These are phyloP conservation scores for Cryptotis parvus DNA, from an alignment of 2,113 vertebrate genomes.

Conservation along the genomic window DNA sequence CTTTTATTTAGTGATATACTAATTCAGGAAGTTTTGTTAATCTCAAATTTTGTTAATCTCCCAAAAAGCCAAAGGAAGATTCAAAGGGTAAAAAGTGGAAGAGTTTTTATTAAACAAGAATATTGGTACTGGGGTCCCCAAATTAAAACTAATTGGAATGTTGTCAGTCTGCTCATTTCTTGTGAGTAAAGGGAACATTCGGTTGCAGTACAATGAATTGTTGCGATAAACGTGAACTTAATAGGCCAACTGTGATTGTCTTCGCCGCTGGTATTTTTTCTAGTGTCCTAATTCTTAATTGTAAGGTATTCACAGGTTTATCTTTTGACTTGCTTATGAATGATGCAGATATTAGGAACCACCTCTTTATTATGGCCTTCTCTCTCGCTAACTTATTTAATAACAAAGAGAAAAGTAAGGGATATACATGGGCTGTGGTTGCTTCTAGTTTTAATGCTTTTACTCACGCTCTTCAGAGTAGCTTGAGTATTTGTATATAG, in stretches of 20 bases:
- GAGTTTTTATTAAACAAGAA: not conserved
- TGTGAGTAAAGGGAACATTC: not conserved
- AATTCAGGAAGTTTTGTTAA: not conserved
- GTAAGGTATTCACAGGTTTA: not conserved
- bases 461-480: not conserved
- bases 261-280: not conserved
- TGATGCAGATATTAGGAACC: not conserved
- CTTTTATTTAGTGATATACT: not conserved
- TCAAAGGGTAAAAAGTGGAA: not conserved
- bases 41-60: not conserved
- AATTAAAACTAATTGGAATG: not conserved
- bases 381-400: not conserved
- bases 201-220: no score
- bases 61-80: not conserved
- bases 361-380: not conserved
- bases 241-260: not conserved
- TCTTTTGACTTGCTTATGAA: not conserved
- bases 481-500: not conserved
- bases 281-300: not conserved
- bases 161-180: not conserved
- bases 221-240: no score
- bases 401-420: not conserved
- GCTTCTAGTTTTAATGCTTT: not conserved
- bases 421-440: not conserved
- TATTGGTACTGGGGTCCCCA: not conserved